Conservation (phyloP, 2,888 invertebrate genomes). For the Gastrophysa polygoni region DNA sequence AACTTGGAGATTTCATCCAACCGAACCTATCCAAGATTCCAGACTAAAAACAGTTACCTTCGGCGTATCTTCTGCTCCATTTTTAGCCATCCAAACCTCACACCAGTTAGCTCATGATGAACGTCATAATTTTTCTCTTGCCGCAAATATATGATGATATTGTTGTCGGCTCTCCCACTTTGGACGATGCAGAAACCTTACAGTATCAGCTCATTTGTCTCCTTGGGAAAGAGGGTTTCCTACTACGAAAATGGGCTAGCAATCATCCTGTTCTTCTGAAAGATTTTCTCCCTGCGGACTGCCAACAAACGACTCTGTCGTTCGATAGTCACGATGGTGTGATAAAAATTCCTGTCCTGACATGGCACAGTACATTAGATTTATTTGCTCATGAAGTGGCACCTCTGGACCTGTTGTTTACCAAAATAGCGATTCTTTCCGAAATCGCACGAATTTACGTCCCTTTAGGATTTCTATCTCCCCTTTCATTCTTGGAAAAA, state of each 20-base stretch:
- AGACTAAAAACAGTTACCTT: too few species aligned
- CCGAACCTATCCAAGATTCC: too few species aligned
- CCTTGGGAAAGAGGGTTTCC: not conserved
- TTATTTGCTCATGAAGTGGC: not conserved
- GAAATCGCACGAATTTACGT: slow-evolving; percentile 8
- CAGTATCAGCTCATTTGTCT: too few species aligned
- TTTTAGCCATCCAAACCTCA: too few species aligned
- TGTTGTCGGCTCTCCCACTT: too few species aligned
- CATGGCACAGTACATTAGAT: not conserved
- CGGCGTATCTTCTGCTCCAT: too few species aligned
- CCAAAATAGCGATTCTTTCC: slow-evolving; percentile 1
- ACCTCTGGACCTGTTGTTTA: not conserved
- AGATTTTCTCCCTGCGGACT: not conserved
- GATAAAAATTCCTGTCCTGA: not conserved
- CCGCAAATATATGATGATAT: too few species aligned
- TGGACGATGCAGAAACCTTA: too few species aligned
- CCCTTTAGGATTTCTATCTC: not conserved
- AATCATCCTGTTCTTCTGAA: not conserved
- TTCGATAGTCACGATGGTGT: not conserved
- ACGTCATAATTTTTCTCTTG: too few species aligned
- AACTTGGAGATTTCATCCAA: too few species aligned
- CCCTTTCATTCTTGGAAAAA: not conserved
- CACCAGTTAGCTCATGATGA: too few species aligned
- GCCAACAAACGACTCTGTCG: not conserved
- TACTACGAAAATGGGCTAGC: slow-evolving; percentile 9